Evolutionary conservation across 2,888 invertebrate species (phyloP).

Genomic region (Onthophagus sagittarius): DNA sequence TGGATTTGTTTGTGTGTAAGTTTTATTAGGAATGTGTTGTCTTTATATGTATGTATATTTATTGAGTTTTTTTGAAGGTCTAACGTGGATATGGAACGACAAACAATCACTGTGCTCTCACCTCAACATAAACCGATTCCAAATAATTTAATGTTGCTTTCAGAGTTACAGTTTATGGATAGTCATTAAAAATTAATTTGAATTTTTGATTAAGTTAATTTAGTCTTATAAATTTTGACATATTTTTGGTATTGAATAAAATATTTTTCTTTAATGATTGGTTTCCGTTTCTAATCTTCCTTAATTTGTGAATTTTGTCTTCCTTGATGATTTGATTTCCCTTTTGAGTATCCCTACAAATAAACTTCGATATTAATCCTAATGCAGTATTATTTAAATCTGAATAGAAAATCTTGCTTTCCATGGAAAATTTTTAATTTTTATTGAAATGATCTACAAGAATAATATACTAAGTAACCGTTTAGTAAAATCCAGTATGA

Average conservation of each 20-base stretch:
- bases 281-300: too few relatives aligned
- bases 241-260: not conserved
- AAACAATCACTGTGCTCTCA: constrained; percentile 83
- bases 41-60: constrained; percentile 17
- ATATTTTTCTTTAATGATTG: too few relatives aligned
- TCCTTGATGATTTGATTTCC: too few relatives aligned
- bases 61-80: constrained; percentile 61
- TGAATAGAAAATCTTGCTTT: too few relatives aligned
- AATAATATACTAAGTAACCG: not conserved
- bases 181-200: constrained; percentile 58
- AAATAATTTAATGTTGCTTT: constrained; percentile 78
- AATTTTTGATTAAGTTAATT: not conserved
- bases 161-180: constrained; percentile 94
- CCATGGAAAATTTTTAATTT: too few relatives aligned
- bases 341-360: too few relatives aligned
- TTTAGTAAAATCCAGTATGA: not conserved
- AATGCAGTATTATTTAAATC: too few relatives aligned
- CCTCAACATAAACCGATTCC: constrained; percentile 93
- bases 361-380: too few relatives aligned
- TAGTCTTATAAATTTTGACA: not conserved
- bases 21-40: too few relatives aligned
- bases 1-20: constrained; percentile 91
- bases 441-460: too few relatives aligned
- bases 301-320: too few relatives aligned
- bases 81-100: constrained; percentile 83